These are phyloP conservation scores for Sarcophaga subvicina DNA, from an alignment of 2,888 invertebrate species.

Conservation along the genomic window DNA sequence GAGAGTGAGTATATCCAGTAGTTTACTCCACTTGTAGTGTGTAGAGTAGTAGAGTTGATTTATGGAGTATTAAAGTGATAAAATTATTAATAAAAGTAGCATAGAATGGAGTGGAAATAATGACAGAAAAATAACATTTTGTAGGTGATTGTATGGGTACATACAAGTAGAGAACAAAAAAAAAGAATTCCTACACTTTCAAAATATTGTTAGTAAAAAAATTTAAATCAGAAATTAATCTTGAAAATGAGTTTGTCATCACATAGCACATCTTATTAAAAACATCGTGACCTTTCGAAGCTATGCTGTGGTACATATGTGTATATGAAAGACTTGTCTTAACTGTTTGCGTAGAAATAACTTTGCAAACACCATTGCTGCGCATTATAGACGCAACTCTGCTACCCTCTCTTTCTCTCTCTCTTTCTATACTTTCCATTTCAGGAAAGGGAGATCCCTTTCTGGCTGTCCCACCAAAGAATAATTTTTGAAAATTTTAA, in stretches of 20 bases:
- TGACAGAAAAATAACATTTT: constrained; percentile 3
- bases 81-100: constrained; percentile 9
- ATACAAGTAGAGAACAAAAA: neutral
- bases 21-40: neutral
- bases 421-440: no score
- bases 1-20: neutral
- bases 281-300: no score
- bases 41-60: neutral
- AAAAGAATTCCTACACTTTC: neutral
- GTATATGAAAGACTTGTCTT: no score
- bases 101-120: neutral
- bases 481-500: no score
- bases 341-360: no score
- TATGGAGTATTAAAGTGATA: neutral
- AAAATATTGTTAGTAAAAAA: neutral
- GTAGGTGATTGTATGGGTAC: constrained; percentile 12
- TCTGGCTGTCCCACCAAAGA: no score
- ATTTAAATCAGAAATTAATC: neutral
- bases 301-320: no score
- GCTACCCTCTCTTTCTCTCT: no score
- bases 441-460: no score
- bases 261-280: no score
- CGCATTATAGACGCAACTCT: no score
- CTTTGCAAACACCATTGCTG: no score
- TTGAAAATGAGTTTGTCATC: neutral